phyloP scores from a whole-genome alignment of 37 sponge, comb jelly and placozoan species.

The Chondrilla cf. caribensis region DNA sequence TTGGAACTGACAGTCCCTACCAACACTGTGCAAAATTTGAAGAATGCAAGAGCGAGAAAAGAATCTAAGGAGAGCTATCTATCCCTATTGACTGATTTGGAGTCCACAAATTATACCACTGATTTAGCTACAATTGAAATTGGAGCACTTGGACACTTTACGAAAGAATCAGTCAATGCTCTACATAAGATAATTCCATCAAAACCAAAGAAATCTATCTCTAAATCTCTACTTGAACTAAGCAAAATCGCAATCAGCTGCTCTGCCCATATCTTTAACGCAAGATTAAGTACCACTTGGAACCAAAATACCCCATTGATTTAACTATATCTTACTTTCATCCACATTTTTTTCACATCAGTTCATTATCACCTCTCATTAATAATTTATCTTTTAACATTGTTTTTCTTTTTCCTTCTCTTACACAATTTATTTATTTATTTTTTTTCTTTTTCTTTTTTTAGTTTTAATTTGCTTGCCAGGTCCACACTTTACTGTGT shows the following conservation, averaged over 20 bases:
- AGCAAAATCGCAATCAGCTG: neutral
- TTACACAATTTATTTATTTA: too few species aligned
- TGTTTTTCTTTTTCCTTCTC: too few species aligned
- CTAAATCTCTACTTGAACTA: neutral
- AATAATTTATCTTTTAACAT: too few species aligned
- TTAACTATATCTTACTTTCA: too few species aligned
- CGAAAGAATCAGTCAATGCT: neutral
- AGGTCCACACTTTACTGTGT: too few species aligned
- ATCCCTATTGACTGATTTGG: neutral
- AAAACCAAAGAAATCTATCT: neutral
- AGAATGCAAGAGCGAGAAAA: neutral
- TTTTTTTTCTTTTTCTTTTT: too few species aligned
- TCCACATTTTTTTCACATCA: too few species aligned
- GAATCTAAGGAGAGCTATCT: neutral
- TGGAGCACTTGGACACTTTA: conserved; percentile 10
- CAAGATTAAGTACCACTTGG: neutral
- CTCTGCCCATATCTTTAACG: neutral
- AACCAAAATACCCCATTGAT: neutral
- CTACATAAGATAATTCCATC: neutral
- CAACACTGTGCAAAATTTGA: neutral
- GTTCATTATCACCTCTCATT: too few species aligned
- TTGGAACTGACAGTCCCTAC: conserved; percentile 24
- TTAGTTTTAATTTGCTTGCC: too few species aligned
- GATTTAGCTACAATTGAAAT: conserved; percentile 3
- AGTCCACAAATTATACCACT: neutral